Conservation (phyloP, 2,113 vertebrate species). For the Phalacrocorax brasilianus region DNA sequence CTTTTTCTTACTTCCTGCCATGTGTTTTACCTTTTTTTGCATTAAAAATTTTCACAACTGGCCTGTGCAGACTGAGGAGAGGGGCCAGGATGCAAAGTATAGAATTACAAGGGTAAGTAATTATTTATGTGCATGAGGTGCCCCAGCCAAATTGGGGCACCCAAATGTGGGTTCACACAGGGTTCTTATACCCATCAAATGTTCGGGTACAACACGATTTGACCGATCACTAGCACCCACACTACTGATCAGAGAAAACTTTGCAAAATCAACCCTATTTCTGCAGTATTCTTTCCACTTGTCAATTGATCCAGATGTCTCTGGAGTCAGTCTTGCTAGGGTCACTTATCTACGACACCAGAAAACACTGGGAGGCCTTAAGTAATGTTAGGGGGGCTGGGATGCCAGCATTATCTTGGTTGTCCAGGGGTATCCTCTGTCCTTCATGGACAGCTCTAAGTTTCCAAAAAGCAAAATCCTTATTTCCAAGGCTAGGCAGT, state of each 20-base stretch:
- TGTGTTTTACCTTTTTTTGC: background rate
- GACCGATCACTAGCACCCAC: background rate
- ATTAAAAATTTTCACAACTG: accelerated
- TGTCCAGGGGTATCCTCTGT: background rate
- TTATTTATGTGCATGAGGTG: background rate
- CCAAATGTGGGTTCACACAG: background rate
- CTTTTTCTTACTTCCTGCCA: background rate
- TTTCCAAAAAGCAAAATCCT: background rate
- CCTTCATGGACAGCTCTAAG: background rate
- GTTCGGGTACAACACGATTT: background rate
- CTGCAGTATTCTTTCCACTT: background rate
- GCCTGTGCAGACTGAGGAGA: background rate
- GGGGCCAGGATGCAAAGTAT: background rate
- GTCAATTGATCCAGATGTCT: background rate
- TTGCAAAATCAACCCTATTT: background rate
- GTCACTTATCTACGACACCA: background rate
- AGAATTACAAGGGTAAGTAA: background rate
- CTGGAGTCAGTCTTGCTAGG: background rate
- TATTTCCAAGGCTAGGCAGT: background rate
- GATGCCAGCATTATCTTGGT: background rate
- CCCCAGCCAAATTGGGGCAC: background rate
- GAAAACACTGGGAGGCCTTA: background rate
- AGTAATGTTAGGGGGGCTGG: background rate
- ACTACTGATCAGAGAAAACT: background rate
- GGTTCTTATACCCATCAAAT: background rate